A percentile compares a stretch with the other conserved stretches of the same genome.
Evolutionary conservation across 1,140 invertebrate species (phyloP).

Genomic region (Bombus affinis): DNA sequence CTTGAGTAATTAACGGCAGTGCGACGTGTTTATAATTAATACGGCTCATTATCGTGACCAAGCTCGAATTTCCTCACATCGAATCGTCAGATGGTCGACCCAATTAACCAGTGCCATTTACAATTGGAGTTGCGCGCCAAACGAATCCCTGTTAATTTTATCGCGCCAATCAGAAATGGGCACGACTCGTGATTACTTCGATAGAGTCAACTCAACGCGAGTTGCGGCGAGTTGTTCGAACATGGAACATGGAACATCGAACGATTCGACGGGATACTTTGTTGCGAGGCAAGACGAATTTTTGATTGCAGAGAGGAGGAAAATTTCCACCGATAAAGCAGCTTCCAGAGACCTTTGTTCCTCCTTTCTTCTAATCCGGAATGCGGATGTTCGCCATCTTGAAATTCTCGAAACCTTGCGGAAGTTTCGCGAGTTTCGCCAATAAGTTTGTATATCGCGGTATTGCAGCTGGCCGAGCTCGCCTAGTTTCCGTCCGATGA

Average conservation of each 20-base stretch:
- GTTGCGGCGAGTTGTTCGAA: not conserved
- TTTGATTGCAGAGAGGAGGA: not conserved
- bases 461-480: slow-evolving; percentile 72
- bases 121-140: slow-evolving; percentile 43
- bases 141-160: slow-evolving; percentile 49
- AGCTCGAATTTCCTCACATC: slow-evolving; percentile 57
- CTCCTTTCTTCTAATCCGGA: slow-evolving; percentile 58
- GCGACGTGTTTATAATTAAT: slow-evolving; percentile 63
- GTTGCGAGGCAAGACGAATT: not conserved
- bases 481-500: slow-evolving; percentile 61
- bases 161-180: slow-evolving; percentile 39
- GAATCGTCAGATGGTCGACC: slow-evolving; percentile 65
- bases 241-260: no score
- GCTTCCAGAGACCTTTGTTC: not conserved
- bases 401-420: slow-evolving; percentile 65
- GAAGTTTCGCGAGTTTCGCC: slow-evolving; percentile 69
- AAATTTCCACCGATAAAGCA: not conserved
- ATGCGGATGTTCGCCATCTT: slow-evolving; percentile 71
- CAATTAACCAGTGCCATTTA: slow-evolving; percentile 66
- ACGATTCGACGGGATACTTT: not conserved
- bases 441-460: slow-evolving; percentile 76
- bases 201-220: not conserved
- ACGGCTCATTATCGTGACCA: slow-evolving; percentile 60
- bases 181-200: not conserved
- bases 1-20: slow-evolving; percentile 58